Base-by-base conservation (phyloP, 2,888 invertebrate species). In the Agrotis clavis region DNA sequence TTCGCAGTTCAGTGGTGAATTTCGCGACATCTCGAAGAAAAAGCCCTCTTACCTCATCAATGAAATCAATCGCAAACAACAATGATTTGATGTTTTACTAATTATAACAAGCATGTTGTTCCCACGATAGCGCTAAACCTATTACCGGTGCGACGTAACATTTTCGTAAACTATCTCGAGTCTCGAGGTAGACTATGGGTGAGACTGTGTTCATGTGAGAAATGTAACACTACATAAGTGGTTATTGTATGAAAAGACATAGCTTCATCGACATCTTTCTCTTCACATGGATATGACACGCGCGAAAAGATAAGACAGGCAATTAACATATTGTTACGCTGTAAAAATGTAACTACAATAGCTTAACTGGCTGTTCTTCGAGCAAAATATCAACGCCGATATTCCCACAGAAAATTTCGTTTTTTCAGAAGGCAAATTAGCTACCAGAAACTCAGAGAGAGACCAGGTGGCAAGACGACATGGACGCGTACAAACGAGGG, bases 201-300 rank as follows among this genome's bases (percentile, higher is more conserved):
- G 74, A 78, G 78, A 78, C 67, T 41, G 69, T 45, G 56, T 56
- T 66, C 56, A 67, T 87, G 83, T 86, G 87, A 56, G 86, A 86
- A 86, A 85, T 81, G 70, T 87, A 69, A 78, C 80, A 85, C 81
- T 79, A 79, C 65, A 71, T 74, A 81, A 81, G 79, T 74, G 70
- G 62, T 82, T 74, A 78, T 79, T 82, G 73, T 81, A 63, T 61
- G 56, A 82, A 77, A 62, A 84, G 56, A 77, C 71, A 79, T 72
- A 65, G 68, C 65, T 71, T 74, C 65, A 75, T 77, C 61, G 66
- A 66, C 59, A 30, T 79, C 73, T 81, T 71, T 76, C 76, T 71
- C 64, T 77, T 74, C 68, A 67, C 75, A 72, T 64, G 71, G 57
- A 69, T 74, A 75, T 60, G 63, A 65, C 59, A 73, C 63, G 71